Evolutionary conservation across 2,113 vertebrate species (phyloP), one percentile per base, ranked within the genome.

Genomic region (Gymnorhina tibicen): DNA sequence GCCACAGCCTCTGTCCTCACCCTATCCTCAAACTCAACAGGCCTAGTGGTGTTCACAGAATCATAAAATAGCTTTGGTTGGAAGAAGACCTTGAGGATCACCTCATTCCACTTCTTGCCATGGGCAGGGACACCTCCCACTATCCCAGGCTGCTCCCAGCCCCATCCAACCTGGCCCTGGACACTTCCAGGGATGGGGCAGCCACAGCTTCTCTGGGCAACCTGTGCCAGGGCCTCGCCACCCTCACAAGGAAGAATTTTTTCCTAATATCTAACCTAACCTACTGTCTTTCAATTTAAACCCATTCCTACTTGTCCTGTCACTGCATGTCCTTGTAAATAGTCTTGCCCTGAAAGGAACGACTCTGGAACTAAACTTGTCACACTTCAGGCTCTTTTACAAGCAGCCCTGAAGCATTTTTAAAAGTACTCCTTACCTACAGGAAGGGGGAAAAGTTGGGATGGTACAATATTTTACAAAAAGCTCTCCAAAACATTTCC

Each of bases 151-250:
- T 62, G n/a, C 12, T 55, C 26, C 24, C 7, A 74, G 23, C 23
- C 16, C 18, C 0, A 0, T 44, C 37, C 44, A 68, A 0, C 28
- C 60, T 22, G 62, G 39, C 24, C 41, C 2, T 15, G 63, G 21
- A 35, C 21, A 47, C n/a, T 62, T 15, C 30, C 47, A 75, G 55
- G 41, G n/a, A 18, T 53, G 14, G 39, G 47, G 41, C 55, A 68
- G 16, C 30, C 55, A 62, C 41, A 62, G 4, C 64, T 78, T 28
- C 23, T 10, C 33, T 39, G 4, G 10, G 53, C 21, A 68, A 0
- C 21, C 11, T 52, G 44, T 87, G 27, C 22, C 62, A 87, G 18
- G 27, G 46, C 15, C 33, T 60, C 32, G 2, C 13, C 8, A 62
- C n/a, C 64, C 30, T 13, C 73, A 24, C 19, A 62, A 28, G 6